Conservation (phyloP, 2,797 vertebrate species). For the Clarias laeviceps region DNA sequence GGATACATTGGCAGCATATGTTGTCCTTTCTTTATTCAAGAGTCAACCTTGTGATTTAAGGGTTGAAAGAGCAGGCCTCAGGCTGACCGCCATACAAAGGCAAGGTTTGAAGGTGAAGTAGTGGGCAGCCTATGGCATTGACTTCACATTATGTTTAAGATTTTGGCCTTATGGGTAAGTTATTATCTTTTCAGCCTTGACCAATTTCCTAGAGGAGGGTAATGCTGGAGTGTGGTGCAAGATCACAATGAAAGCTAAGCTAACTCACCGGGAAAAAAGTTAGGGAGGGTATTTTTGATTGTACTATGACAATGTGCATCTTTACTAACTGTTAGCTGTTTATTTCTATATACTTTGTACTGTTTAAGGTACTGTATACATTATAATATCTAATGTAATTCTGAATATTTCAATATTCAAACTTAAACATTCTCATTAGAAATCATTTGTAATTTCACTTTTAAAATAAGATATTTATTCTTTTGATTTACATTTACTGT, state of each 20-base stretch:
- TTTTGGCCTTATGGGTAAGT: slow-evolving; percentile 47
- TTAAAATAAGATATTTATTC: neutral
- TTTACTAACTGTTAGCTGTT: neutral
- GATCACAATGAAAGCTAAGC: neutral
- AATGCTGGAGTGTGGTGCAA: slow-evolving; percentile 2
- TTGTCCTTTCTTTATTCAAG: slow-evolving; percentile 50
- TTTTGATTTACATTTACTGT: neutral
- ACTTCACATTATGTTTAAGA: slow-evolving; percentile 62
- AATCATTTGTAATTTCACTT: neutral
- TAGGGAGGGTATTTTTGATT: neutral
- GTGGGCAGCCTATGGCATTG: slow-evolving; percentile 67
- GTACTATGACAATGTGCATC: neutral
- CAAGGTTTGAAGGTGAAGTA: slow-evolving; percentile 67
- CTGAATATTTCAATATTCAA: neutral
- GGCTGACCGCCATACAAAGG: slow-evolving; percentile 66
- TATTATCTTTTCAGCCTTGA: slow-evolving; percentile 74
- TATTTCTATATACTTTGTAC: neutral
- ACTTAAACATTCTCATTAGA: neutral
- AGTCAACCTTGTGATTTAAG: slow-evolving; percentile 70
- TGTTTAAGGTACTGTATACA: no score
- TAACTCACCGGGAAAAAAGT: neutral
- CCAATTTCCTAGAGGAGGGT: slow-evolving; percentile 58
- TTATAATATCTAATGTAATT: neutral
- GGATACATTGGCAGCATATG: slow-evolving; percentile 62
- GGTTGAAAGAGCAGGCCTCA: slow-evolving; percentile 57